Base-by-base conservation (phyloP, 2,113 vertebrate genomes). In the Apus apus region DNA sequence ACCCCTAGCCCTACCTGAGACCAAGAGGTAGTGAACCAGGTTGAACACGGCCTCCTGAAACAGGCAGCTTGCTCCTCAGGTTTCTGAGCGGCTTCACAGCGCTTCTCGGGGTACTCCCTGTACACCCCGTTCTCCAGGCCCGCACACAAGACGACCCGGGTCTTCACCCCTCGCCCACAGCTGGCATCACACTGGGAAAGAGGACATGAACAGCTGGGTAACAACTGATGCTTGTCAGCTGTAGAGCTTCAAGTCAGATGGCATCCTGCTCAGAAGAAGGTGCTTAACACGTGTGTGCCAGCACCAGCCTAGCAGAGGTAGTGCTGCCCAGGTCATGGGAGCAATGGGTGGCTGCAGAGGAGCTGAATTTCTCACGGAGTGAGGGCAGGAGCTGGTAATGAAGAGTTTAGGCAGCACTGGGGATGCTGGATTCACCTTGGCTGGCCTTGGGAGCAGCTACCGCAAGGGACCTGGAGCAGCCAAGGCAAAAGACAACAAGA, bases 21-120 rank as follows among this genome's bases (percentile, higher is more conserved):
- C 99, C 99, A 99, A 82, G 99, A 98, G 10, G 98, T 98, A 56
- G 96, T 98, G 97, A 99, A 98, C 98, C 98, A 98, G 0, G 98
- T 98, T 30, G 98, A 98, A 45, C 98, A 98, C 1, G 98, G 98
- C 77, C 98, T 98, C 96, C 98, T 98, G 89, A 98, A 98, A 71
- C 98, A 98, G 46, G 98, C 89, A 8, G 96, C 97, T 64, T 94
- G 97, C 18, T 93, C 96, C 87, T 98, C 98, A 1, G 98, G 98
- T 89, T 96, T 98, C 18, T 79, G 94, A 27, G 71, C 64, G 20
- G 58, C 89, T 15, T 97, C 89, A 38, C 98, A 99, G 79, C 5
- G 96, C 65, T 90, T 83, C 64, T 98, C 97, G 0, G 98, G 97
- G 81, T 98, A 99, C 87, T 99, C 98, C 92, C 96, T 98, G 89